A percentile compares a stretch with the other conserved stretches of the same genome.
phyloP scores from a whole-genome alignment of 53 echinoderm and acorn worm species.

The Luidia sarsii region DNA sequence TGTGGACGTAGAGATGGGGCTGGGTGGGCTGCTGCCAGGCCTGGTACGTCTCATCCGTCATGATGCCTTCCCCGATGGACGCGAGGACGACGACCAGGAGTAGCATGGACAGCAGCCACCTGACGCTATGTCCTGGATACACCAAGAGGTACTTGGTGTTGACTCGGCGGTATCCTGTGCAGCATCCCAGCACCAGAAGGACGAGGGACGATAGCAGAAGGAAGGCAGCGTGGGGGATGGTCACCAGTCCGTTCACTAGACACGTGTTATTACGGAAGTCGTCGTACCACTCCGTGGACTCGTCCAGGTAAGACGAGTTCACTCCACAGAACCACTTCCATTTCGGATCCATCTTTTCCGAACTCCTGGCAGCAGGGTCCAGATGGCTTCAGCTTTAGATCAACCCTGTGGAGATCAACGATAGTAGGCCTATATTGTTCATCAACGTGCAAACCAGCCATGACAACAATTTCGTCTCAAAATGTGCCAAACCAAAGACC shows the following conservation, averaged over 20 bases:
- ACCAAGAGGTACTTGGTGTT: constrained; percentile 10
- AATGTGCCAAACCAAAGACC: too few species aligned
- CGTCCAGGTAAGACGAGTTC: constrained; percentile 41
- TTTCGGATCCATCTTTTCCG: constrained; percentile 19
- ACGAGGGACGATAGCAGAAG: constrained; percentile 40
- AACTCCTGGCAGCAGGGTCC: too few species aligned
- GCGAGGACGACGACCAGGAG: constrained; percentile 24
- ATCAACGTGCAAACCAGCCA: too few species aligned
- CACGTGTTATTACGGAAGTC: constrained; percentile 58
- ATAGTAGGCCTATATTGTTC: too few species aligned
- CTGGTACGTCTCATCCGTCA: constrained; percentile 51
- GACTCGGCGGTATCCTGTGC: constrained; percentile 32
- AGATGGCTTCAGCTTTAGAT: too few species aligned
- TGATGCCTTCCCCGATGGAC: constrained; percentile 44
- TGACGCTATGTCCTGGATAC: constrained; percentile 39
- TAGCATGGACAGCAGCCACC: constrained; percentile 25
- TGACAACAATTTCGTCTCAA: too few species aligned
- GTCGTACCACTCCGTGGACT: constrained; percentile 22
- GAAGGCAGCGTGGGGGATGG: constrained; percentile 56
- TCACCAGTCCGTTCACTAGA: constrained; percentile 40
- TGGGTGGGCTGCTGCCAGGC: constrained; percentile 30
- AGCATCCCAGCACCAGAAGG: constrained; percentile 51
- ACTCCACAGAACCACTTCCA: constrained; percentile 82
- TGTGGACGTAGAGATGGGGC: constrained; percentile 50
- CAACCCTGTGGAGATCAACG: too few species aligned